Percentiles rank a stretch among this genome's conserved stretches.
Conservation (phyloP, 2,113 vertebrate genomes). For the Bagarius yarrelli region DNA sequence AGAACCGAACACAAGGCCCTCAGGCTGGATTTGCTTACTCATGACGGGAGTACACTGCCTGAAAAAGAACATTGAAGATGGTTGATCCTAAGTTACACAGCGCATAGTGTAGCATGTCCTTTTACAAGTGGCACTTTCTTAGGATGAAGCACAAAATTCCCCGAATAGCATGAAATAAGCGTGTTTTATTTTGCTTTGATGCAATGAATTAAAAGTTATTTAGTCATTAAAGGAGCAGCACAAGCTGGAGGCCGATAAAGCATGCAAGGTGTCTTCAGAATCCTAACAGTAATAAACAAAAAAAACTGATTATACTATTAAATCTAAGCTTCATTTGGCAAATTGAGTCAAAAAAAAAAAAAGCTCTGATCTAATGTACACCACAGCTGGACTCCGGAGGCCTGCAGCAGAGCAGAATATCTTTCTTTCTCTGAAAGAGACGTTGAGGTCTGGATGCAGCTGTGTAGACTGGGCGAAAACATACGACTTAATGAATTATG, state of each 20-base stretch:
- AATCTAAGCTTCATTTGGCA: not conserved
- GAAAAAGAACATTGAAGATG: slow-evolving; percentile 56
- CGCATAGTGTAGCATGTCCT: slow-evolving; percentile 45
- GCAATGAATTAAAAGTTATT: slow-evolving; percentile 58
- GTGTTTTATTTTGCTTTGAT: slow-evolving; percentile 59
- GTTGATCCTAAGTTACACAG: slow-evolving; percentile 69
- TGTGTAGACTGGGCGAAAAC: slow-evolving; percentile 55
- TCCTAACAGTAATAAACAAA: slow-evolving; percentile 16
- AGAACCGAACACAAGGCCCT: slow-evolving; percentile 21
- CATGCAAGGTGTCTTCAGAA: not conserved
- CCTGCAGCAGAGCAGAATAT: not conserved
- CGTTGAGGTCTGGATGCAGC: slow-evolving; percentile 56
- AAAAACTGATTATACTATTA: slow-evolving; percentile 35
- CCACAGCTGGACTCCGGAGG: not conserved
- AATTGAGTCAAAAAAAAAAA: slow-evolving; percentile 20
- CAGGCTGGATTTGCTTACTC: slow-evolving; percentile 21
- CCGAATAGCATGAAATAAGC: slow-evolving; percentile 63
- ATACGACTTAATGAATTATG: slow-evolving; percentile 59
- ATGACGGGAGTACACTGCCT: slow-evolving; percentile 49
- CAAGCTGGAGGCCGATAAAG: not conserved
- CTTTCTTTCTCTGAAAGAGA: slow-evolving; percentile 19
- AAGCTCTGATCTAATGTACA: slow-evolving; percentile 25
- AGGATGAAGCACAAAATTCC: slow-evolving; percentile 55
- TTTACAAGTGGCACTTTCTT: slow-evolving; percentile 55
- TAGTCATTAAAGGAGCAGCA: slow-evolving; percentile 51